A percentile compares a stretch with the other conserved stretches of the same genome.
Evolutionary conservation across 2,888 invertebrate species (phyloP).

Genomic region (Leucophenga maculata): DNA sequence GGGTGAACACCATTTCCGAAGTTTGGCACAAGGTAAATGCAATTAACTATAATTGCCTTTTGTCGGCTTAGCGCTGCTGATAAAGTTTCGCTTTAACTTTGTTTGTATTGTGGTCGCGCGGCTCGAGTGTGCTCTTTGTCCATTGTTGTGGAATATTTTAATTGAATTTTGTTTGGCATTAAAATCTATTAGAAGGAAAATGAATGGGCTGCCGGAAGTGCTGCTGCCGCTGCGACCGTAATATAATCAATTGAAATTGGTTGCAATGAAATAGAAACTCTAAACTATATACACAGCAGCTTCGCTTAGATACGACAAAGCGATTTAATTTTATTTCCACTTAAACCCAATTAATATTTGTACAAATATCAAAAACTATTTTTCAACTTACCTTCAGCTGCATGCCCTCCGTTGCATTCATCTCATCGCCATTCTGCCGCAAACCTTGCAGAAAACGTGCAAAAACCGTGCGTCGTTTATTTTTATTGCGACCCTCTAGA

Average conservation of each 20-base stretch:
- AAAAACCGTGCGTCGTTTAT: constrained; percentile 71
- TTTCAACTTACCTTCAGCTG: constrained; percentile 70
- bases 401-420: constrained; percentile 71
- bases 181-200: too few relatives aligned
- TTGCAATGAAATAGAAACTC: not conserved
- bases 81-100: constrained; percentile 52
- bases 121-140: not conserved
- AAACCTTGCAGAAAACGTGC: constrained; percentile 71
- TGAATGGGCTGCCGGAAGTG: constrained; percentile 10
- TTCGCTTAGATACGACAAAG: not conserved
- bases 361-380: too few relatives aligned
- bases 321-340: not conserved
- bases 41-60: constrained; percentile 66
- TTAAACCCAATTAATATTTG: constrained; percentile 45
- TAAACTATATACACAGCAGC: not conserved
- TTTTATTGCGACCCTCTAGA: constrained; percentile 70
- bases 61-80: constrained; percentile 62
- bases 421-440: constrained; percentile 70
- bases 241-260: not conserved
- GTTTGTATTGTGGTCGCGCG: constrained; percentile 29
- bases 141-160: constrained; percentile 20
- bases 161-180: constrained; percentile 15
- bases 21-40: constrained; percentile 51
- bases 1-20: constrained; percentile 15
- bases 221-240: too few relatives aligned